These are phyloP conservation scores for Yponomeuta malinellus DNA, from an alignment of 2,888 invertebrate species.

Conservation along the genomic window DNA sequence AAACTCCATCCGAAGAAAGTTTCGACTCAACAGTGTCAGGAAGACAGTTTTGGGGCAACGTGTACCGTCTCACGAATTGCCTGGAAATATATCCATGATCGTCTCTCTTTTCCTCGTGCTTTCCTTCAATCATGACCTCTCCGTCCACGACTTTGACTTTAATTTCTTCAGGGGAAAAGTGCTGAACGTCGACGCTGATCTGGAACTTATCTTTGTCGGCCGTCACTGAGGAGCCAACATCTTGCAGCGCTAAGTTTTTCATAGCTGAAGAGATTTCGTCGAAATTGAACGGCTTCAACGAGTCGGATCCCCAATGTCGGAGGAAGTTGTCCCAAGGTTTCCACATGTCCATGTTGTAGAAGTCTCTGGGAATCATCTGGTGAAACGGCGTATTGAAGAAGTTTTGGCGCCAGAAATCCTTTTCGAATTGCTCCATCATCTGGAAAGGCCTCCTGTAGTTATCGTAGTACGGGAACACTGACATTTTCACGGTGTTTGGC, in stretches of 20 bases:
- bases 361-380: conserved; percentile 29
- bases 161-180: conserved; percentile 85
- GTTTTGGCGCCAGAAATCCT: conserved; percentile 44
- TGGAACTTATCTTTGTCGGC: conserved; percentile 76
- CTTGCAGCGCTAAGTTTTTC: conserved; percentile 54
- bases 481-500: conserved; percentile 40
- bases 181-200: conserved; percentile 84
- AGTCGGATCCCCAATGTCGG: conserved; percentile 31
- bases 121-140: conserved; percentile 82
- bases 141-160: conserved; percentile 83
- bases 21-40: conserved; percentile 82
- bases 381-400: conserved; percentile 29
- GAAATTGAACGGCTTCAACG: conserved; percentile 48
- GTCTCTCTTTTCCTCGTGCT: conserved; percentile 85
- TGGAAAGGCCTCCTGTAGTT: conserved; percentile 47
- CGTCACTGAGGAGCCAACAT: conserved; percentile 59
- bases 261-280: conserved; percentile 47
- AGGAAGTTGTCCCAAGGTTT: conserved; percentile 35
- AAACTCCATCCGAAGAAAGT: conserved; percentile 84
- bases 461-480: conserved; percentile 49
- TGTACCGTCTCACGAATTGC: conserved; percentile 83
- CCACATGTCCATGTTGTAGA: conserved; percentile 29
- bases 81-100: conserved; percentile 83
- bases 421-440: conserved; percentile 37
- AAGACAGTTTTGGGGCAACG: conserved; percentile 83